Percentiles rank a stretch among this genome's conserved stretches.
These are phyloP conservation scores for Parauchenoglanis punctatus DNA, from an alignment of 2,797 vertebrate genomes.

Conservation along the genomic window DNA sequence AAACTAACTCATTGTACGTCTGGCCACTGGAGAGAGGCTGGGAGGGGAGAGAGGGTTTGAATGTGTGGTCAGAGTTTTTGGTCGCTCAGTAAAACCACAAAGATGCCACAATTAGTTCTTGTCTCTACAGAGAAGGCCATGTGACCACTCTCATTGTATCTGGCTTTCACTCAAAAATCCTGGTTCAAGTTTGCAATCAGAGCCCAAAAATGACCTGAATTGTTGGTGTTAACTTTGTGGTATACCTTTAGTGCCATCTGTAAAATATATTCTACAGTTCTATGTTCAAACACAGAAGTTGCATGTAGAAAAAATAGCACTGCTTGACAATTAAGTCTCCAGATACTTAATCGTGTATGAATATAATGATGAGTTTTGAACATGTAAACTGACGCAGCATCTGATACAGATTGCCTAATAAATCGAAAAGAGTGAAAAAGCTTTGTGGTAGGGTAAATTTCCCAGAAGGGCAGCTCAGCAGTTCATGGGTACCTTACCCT, in stretches of 20 bases:
- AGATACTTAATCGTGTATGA: neutral
- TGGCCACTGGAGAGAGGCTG: conserved; percentile 36
- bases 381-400: conserved; percentile 52
- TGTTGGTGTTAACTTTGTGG: conserved; percentile 53
- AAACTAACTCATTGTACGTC: conserved; percentile 56
- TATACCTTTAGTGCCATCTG: conserved; percentile 53
- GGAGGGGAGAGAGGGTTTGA: conserved; percentile 41
- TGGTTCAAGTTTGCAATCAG: conserved; percentile 48
- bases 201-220: conserved; percentile 50
- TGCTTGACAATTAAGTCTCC: neutral
- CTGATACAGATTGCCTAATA: neutral
- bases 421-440: conserved; percentile 58
- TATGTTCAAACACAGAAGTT: conserved; percentile 20
- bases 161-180: conserved; percentile 58
- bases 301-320: neutral
- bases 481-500: conserved; percentile 57
- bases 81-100: conserved; percentile 61
- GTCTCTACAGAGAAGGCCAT: conserved; percentile 57
- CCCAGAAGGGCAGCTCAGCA: conserved; percentile 49
- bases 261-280: conserved; percentile 44
- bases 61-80: conserved; percentile 60
- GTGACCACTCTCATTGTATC: conserved; percentile 62
- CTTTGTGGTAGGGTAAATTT: conserved; percentile 47
- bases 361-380: neutral
- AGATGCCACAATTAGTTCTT: conserved; percentile 65